These are phyloP conservation scores for Euglossa dilemma DNA, from an alignment of 1,140 invertebrate genomes.

Conservation along the genomic window DNA sequence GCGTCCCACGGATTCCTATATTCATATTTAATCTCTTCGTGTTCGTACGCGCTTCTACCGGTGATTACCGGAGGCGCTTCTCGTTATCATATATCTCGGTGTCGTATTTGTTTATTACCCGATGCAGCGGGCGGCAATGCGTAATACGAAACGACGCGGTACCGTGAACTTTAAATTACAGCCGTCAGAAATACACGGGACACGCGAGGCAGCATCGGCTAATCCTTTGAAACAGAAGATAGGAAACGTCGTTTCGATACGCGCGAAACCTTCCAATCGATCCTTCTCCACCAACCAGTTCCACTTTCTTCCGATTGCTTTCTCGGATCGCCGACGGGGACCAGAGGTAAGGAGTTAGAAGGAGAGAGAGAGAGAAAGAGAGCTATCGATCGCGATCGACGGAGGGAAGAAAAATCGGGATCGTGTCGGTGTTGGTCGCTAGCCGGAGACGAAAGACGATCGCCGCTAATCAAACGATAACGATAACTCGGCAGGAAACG, in stretches of 20 bases:
- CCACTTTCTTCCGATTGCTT: too few species aligned
- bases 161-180: conserved; percentile 60
- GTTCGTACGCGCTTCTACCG: conserved; percentile 61
- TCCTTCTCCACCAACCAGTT: too few species aligned
- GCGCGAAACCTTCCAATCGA: too few species aligned
- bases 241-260: conserved; percentile 19
- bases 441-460: not conserved
- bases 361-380: too few species aligned
- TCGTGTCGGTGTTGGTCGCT: not conserved
- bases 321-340: too few species aligned
- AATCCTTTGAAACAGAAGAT: conserved; percentile 46
- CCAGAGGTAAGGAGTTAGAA: too few species aligned
- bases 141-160: conserved; percentile 4
- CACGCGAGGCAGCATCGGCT: conserved; percentile 5
- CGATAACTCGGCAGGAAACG: not conserved
- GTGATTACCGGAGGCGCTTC: conserved; percentile 53
- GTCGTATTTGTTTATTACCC: conserved; percentile 59
- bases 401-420: not conserved
- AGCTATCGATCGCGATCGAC: too few species aligned
- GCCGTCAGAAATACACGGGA: conserved; percentile 14
- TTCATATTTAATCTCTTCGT: conserved; percentile 66
- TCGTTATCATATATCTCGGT: conserved; percentile 57
- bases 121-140: conserved; percentile 34
- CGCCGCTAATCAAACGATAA: conserved; percentile 28
- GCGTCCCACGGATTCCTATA: conserved; percentile 11